These are phyloP conservation scores for Poecilia gillii DNA, from an alignment of 2,797 vertebrate genomes.

Conservation along the genomic window DNA sequence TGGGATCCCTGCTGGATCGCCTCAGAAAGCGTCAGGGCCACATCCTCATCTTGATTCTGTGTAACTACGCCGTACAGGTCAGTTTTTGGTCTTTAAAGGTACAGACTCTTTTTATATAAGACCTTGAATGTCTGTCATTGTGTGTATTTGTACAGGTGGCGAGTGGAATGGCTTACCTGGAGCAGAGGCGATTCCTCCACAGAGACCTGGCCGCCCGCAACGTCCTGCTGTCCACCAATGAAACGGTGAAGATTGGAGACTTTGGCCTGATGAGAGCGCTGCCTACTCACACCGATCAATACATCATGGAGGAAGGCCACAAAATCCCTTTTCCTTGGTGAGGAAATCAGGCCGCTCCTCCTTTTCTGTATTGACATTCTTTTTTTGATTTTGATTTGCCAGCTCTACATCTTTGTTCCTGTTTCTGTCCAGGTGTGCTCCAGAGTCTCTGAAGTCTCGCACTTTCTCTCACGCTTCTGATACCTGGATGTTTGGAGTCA, in stretches of 20 bases:
- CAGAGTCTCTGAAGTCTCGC: constrained; percentile 95
- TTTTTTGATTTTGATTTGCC: neutral
- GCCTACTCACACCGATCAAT: constrained; percentile 94
- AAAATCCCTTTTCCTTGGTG: constrained; percentile 99
- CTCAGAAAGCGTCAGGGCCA: constrained; percentile 94
- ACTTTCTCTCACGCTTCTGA: constrained; percentile 97
- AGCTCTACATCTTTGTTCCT: neutral
- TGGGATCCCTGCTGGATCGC: constrained; percentile 93
- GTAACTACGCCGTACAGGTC: constrained; percentile 94
- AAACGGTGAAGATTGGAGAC: constrained; percentile 96
- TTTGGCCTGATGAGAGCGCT: constrained; percentile 97
- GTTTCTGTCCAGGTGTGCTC: constrained; percentile 88
- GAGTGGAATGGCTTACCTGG: constrained; percentile 96
- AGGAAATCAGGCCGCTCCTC: neutral
- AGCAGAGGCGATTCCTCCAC: constrained; percentile 95
- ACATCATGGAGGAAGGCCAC: constrained; percentile 98
- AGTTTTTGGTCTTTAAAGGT: neutral
- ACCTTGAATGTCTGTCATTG: neutral
- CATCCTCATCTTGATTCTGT: constrained; percentile 94
- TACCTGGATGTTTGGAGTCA: constrained; percentile 99
- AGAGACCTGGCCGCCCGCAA: constrained; percentile 95
- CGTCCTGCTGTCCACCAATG: constrained; percentile 92
- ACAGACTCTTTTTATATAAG: neutral
- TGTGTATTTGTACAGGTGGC: constrained; percentile 80
- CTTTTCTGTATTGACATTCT: neutral